Evolutionary conservation across 37 sponge, comb jelly and placozoan species (phyloP).

Genomic region (Cliona cf. orientalis): DNA sequence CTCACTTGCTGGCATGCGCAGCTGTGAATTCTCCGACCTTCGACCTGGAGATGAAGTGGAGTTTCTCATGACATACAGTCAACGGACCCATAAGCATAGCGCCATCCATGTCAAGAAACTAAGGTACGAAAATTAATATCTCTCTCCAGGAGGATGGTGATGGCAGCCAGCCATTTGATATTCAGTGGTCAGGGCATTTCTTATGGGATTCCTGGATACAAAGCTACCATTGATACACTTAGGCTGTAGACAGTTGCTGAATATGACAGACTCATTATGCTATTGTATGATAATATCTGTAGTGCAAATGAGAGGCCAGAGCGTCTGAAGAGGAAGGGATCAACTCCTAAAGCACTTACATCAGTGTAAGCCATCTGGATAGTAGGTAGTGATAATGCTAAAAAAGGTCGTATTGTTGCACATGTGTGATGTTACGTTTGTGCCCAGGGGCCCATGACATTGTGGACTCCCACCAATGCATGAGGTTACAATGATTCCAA

Average conservation of each 20-base stretch:
- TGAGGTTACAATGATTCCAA: too few species aligned
- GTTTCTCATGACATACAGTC: constrained; percentile 52
- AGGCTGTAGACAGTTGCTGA: not conserved
- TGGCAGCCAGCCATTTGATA: too few species aligned
- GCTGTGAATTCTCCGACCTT: constrained; percentile 51
- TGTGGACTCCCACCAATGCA: too few species aligned
- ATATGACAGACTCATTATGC: not conserved
- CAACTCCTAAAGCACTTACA: not conserved
- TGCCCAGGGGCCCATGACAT: too few species aligned
- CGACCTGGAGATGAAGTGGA: constrained; percentile 83
- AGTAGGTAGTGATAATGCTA: too few species aligned
- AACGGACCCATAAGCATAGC: constrained; percentile 62
- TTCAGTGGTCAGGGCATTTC: too few species aligned
- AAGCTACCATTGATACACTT: not conserved
- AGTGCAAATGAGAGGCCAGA: constrained; percentile 54
- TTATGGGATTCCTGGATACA: too few species aligned
- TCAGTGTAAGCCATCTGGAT: too few species aligned
- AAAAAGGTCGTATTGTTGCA: too few species aligned
- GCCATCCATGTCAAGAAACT: constrained; percentile 72
- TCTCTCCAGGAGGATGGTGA: too few species aligned
- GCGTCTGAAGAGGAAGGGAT: constrained; percentile 25
- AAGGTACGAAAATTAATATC: too few species aligned
- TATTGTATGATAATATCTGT: not conserved
- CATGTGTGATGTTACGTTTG: too few species aligned
- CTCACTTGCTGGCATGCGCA: constrained; percentile 40